Evolutionary conservation across 2,113 vertebrate genomes (phyloP).

Genomic region (Cyrtonyx montezumae): DNA sequence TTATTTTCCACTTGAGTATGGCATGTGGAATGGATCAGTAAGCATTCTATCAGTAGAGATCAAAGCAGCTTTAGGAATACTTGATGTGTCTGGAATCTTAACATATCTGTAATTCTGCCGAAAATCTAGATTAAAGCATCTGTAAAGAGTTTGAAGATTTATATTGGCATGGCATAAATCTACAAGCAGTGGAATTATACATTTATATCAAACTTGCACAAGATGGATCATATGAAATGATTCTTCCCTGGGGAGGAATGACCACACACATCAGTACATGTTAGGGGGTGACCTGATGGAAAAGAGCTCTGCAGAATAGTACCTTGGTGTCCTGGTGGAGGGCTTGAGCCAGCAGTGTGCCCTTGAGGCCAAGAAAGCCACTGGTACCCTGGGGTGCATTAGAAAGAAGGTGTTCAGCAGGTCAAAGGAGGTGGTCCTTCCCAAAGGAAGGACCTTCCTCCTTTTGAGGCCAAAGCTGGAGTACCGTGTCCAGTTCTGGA

Average conservation of each 20-base stretch:
- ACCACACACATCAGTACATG: not conserved
- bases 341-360: not conserved
- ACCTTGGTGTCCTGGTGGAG: not conserved
- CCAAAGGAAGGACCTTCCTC: too few species aligned
- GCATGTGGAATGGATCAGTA: not conserved
- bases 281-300: not conserved
- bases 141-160: not conserved
- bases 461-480: not conserved
- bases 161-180: not conserved
- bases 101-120: not conserved
- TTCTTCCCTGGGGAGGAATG: not conserved
- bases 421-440: not conserved
- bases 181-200: not conserved
- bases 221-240: not conserved
- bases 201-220: not conserved
- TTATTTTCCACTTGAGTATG: not conserved
- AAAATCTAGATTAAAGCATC: not conserved
- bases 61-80: slow-evolving; percentile 1
- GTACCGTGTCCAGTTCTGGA: not conserved
- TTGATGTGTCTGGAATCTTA: not conserved
- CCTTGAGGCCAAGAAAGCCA: not conserved
- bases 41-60: not conserved
- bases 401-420: not conserved
- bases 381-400: not conserved
- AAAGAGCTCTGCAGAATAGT: not conserved